Evolutionary conservation across 2,888 invertebrate genomes (phyloP).

Genomic region (Hyalella azteca): DNA sequence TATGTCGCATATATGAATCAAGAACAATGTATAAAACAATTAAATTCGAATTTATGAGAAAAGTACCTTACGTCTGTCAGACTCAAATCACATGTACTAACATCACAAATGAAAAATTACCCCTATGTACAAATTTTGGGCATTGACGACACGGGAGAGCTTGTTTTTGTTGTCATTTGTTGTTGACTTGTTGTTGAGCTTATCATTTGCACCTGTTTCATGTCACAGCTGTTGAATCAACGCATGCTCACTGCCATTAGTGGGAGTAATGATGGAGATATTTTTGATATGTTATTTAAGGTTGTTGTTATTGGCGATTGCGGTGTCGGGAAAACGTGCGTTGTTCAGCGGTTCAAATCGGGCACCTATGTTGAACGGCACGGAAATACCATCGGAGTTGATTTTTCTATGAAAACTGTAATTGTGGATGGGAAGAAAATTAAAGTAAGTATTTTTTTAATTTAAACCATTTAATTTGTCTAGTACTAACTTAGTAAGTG

Average conservation of each 20-base stretch:
- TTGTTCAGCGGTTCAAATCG: slow-evolving; percentile 93
- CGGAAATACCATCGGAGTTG: slow-evolving; percentile 96
- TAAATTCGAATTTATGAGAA: no score
- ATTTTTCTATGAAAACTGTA: slow-evolving; percentile 98
- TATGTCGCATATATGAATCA: no score
- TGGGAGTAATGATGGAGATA: slow-evolving; percentile 63
- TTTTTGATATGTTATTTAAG: slow-evolving; percentile 93
- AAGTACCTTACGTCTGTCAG: no score
- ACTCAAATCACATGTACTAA: no score
- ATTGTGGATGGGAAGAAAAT: slow-evolving; percentile 91
- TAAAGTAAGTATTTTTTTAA: slow-evolving; percentile 72
- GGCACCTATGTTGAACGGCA: slow-evolving; percentile 94
- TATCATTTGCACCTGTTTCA: background rate
- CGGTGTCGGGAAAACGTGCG: slow-evolving; percentile 90
- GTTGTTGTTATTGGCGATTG: slow-evolving; percentile 91
- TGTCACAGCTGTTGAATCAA: slow-evolving; percentile 29
- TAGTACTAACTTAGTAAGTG: no score
- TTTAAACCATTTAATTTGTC: slow-evolving; percentile 44
- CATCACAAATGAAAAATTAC: no score
- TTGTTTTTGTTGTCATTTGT: no score
- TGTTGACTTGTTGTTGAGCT: no score
- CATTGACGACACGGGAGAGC: no score
- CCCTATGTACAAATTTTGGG: no score
- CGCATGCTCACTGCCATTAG: slow-evolving; percentile 9
- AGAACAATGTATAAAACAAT: no score